Percentiles rank a stretch among this genome's conserved stretches.
Evolutionary conservation across 2,113 vertebrate genomes (phyloP).

Genomic region (western clawed frog (Xenopus tropicalis)): UCB_Xtro_10.0 CM004451.2:50114501-50115000

Average conservation of each 20-base stretch:
- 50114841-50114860: slow-evolving; percentile 27
- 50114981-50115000: slow-evolving; percentile 18
- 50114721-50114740: too few species aligned
- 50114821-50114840: slow-evolving; percentile 20
- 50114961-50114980: slow-evolving; percentile 23
- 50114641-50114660: too few species aligned
- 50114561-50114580: too few species aligned
- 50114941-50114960: slow-evolving; percentile 21
- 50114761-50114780: not conserved
- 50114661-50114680: too few species aligned
- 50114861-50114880: slow-evolving; percentile 35
- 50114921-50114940: slow-evolving; percentile 27
- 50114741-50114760: too few species aligned
- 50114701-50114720: too few species aligned
- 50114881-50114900: slow-evolving; percentile 36
- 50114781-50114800: not conserved
- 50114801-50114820: slow-evolving; percentile 16
- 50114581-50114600: too few species aligned
- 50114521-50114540: not conserved
- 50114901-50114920: slow-evolving; percentile 36
- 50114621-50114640: too few species aligned
- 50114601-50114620: too few species aligned
- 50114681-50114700: too few species aligned
- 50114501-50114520: not conserved
- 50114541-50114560: not conserved